Conservation (phyloP, 2,888 invertebrate genomes). For the Pimpla rufipes region DNA sequence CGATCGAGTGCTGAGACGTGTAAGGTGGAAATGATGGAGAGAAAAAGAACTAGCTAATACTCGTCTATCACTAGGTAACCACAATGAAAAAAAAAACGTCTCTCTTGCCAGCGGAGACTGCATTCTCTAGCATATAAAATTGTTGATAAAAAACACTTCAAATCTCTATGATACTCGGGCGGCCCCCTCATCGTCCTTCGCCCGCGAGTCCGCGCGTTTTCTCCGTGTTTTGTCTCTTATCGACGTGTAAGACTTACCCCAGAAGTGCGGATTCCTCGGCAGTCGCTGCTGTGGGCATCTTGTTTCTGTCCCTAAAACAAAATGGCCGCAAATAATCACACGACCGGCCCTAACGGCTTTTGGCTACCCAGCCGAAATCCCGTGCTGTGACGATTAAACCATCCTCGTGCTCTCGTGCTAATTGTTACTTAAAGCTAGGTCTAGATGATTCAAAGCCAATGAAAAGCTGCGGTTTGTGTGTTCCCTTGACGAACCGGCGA, state of each 20-base stretch:
- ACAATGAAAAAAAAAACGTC: constrained; percentile 40
- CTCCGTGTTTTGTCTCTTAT: constrained; percentile 6
- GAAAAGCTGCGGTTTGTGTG: constrained; percentile 37
- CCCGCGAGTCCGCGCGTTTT: constrained; percentile 16
- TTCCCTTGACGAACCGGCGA: constrained; percentile 16
- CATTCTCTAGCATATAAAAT: constrained; percentile 56
- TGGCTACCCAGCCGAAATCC: constrained; percentile 66
- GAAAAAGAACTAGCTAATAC: constrained; percentile 57
- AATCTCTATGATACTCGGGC: constrained; percentile 36
- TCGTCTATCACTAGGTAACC: constrained; percentile 52
- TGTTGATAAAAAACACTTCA: not conserved
- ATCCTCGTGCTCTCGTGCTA: constrained; percentile 53
- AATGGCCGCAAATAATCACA: constrained; percentile 84
- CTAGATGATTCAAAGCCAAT: constrained; percentile 40
- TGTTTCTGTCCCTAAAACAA: constrained; percentile 85
- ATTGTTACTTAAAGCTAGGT: constrained; percentile 30
- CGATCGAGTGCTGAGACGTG: constrained; percentile 46
- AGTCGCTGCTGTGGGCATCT: constrained; percentile 90
- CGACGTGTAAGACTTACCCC: constrained; percentile 89
- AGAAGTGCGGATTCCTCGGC: constrained; percentile 95
- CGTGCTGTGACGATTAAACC: constrained; percentile 52
- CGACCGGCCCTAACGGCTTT: constrained; percentile 78
- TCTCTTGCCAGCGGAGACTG: constrained; percentile 41
- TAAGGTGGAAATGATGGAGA: constrained; percentile 30
- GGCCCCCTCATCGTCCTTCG: constrained; percentile 39